Evolutionary conservation across 2,888 invertebrate species (phyloP).

Genomic region (Himalopsyche anomala): DNA sequence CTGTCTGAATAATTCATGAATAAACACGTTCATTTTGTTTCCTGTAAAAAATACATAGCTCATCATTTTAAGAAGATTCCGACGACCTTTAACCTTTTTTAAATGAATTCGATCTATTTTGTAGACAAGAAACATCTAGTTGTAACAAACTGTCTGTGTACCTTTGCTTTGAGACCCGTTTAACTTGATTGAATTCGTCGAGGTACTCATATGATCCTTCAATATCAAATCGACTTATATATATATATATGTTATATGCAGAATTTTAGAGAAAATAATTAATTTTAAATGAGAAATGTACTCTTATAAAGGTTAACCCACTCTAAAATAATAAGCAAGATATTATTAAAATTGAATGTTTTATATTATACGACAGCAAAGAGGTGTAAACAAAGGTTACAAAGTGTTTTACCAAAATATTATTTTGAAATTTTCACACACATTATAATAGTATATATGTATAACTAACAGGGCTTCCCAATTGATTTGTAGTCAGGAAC

Average conservation of each 20-base stretch:
- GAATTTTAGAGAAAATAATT: background rate
- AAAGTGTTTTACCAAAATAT: no score
- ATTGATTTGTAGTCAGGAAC: no score
- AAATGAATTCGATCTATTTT: background rate
- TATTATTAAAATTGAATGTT: no score
- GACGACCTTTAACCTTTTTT: background rate
- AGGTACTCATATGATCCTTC: background rate
- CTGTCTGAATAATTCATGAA: background rate
- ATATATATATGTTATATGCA: background rate
- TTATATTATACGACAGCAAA: no score
- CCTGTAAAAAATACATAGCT: background rate
- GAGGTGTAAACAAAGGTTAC: no score
- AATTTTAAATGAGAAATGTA: no score
- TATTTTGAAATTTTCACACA: no score
- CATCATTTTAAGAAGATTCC: background rate
- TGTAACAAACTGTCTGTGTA: background rate
- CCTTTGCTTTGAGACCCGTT: background rate
- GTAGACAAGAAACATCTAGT: background rate
- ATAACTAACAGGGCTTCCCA: no score
- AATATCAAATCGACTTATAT: background rate
- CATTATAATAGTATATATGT: no score
- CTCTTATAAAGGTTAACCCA: no score
- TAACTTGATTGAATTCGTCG: background rate
- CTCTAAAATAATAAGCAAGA: no score
- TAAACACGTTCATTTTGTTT: conserved; percentile 1